Base-by-base conservation (phyloP, 2,888 invertebrate species). In the Erebia ligea region DNA sequence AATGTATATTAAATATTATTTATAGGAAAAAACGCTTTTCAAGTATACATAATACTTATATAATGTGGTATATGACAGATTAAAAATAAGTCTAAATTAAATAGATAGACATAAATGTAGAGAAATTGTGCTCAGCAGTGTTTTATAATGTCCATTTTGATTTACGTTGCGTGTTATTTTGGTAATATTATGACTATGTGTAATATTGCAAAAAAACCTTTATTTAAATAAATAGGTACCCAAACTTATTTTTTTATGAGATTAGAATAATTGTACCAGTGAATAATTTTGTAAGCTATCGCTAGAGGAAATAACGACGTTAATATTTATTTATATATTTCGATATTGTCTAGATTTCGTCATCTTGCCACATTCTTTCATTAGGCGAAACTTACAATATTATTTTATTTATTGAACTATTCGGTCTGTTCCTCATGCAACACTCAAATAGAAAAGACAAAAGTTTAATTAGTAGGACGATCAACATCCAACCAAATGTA, bases 91-190 rank as follows among this genome's bases (percentile, higher is more conserved):
- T 81, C 80, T 85, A 87, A 84, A 80, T 75, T 82, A 81, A 73
- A 70, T 90, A 91, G 91, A 91, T 91, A 91, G 90, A 84, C 76
- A 82, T 89, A 83, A 90, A 89, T 89, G 83, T 90, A 90, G 89
- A 83, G 78, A 82, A 86, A 83, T 83, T 84, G 82, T 88, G 90
- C 91, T 88, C 89, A 90, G 88, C 85, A 82, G 77, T 81, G 57
- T 78, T 73, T 74, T 70, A 78, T 79, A 66, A 78, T 82, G 77
- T 78, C 78, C 74, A 79, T 69, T 77, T 77, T 74, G 73, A 77
- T 78, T 80, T 72, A 45, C 67, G 80, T 71, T 73, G 75, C 76
- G 50, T 17, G 21, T 13, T 25, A 58, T 63, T 54, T 70, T 63
- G n/a, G n/a, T 50, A n/a, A 50, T 50, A 15, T 48, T 48, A 6